Evolutionary conservation across 2,797 vertebrate species (phyloP).

Genomic region (Gobionotothen gibberifrons): DNA sequence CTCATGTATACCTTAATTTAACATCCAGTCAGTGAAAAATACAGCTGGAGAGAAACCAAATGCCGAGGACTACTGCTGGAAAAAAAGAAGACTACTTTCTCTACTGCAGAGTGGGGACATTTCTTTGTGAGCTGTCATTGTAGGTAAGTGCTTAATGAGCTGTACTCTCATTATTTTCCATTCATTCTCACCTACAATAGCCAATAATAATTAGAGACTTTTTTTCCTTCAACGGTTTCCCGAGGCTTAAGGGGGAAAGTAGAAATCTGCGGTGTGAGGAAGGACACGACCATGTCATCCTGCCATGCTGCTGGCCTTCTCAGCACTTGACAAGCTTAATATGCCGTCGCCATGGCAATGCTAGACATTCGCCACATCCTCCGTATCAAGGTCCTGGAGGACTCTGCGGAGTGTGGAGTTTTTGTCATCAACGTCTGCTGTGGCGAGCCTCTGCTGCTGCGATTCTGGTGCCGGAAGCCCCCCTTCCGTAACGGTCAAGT

Average conservation of each 20-base stretch:
- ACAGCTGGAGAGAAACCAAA: conserved; percentile 35
- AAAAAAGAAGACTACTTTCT: background rate
- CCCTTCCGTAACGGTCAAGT: conserved; percentile 74
- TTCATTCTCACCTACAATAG: background rate
- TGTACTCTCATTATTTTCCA: background rate
- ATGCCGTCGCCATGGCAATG: conserved; percentile 67
- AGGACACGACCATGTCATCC: conserved; percentile 31
- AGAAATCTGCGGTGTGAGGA: conserved; percentile 18
- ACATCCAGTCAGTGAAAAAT: conserved; percentile 21
- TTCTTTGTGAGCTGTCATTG: conserved; percentile 10
- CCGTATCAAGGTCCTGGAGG: conserved; percentile 73
- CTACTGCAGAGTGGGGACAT: background rate
- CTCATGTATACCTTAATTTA: conserved; percentile 22
- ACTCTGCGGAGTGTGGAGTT: conserved; percentile 67
- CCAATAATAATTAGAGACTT: background rate
- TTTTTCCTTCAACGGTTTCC: conserved; percentile 14
- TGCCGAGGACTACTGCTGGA: conserved; percentile 27
- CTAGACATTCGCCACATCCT: conserved; percentile 57
- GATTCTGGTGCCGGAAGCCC: conserved; percentile 74
- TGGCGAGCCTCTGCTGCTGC: conserved; percentile 70
- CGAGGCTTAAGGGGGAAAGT: conserved; percentile 11
- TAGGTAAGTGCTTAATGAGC: conserved; percentile 47
- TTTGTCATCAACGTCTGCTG: conserved; percentile 69
- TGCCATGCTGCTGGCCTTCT: conserved; percentile 23
- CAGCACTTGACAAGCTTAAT: conserved; percentile 44